Percentiles rank a stretch among this genome's conserved stretches.
Evolutionary conservation across 2,113 vertebrate species (phyloP).

Genomic region (Zosterops japonicus): DNA sequence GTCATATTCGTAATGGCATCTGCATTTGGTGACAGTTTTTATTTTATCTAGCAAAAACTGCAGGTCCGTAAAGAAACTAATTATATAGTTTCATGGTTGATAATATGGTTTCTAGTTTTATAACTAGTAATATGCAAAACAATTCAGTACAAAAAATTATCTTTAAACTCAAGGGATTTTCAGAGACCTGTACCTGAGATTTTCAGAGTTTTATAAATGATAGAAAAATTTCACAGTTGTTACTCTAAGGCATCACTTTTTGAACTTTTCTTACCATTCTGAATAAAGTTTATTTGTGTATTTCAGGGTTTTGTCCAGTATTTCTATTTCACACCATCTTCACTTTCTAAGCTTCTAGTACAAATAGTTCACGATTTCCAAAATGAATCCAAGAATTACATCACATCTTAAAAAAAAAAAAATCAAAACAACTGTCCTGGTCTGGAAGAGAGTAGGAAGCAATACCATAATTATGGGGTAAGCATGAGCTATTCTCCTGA

Average conservation of each 20-base stretch:
- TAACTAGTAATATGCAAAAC: constrained; percentile 59
- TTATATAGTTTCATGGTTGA: constrained; percentile 72
- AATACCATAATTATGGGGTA: background rate
- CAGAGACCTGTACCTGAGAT: background rate
- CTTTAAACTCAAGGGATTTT: constrained; percentile 20
- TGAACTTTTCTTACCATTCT: background rate
- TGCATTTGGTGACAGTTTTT: constrained; percentile 67
- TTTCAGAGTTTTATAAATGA: background rate
- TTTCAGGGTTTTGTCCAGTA: background rate
- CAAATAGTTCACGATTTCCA: background rate
- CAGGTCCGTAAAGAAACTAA: constrained; percentile 74
- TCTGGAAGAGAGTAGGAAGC: background rate
- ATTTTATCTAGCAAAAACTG: constrained; percentile 72
- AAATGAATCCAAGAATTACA: background rate
- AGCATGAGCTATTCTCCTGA: background rate
- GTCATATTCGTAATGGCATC: constrained; percentile 69
- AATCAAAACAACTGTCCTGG: background rate
- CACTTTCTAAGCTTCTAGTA: background rate
- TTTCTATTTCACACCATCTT: constrained; percentile 1
- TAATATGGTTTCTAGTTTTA: constrained; percentile 72
- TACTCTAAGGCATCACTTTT: background rate
- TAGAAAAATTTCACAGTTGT: background rate
- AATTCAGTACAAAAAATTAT: constrained; percentile 43
- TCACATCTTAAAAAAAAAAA: background rate
- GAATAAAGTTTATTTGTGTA: background rate